Evolutionary conservation across 2,888 invertebrate species (phyloP), one percentile per base, ranked within the genome.

Genomic region (Ophion obscuratus): DNA sequence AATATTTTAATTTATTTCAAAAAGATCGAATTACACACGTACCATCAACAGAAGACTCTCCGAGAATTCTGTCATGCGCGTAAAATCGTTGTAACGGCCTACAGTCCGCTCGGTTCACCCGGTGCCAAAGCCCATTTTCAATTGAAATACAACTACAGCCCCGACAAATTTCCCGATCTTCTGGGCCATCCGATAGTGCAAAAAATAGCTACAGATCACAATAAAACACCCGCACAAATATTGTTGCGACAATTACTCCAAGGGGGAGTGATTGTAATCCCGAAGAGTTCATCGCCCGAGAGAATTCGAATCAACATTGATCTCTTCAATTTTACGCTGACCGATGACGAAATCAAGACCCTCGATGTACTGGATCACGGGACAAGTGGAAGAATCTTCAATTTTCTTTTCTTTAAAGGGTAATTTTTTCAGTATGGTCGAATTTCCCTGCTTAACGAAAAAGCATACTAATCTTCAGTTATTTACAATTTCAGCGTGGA

Each of bases 71-170:
- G 97, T 91, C 94, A 94, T 27, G 94, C 95, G 47, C 94, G 96
- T 84, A 94, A 96, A 73, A 96, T 98, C 75, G 94, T 95, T 0
- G 93, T 97, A 40, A 97, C 96, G 4, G 97, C 96, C 0, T 97
- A 96, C 91, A 96, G 97, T 53, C 97, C 97, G 0, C 93, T 97
- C 17, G 97, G 96, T 14, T 97, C 97, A 85, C 97, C 97, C 5
- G 96, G 96, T 7, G 96, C 97, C 17, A 96, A 96, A 91, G 73
- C 84, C 2, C 93, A 94, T 66, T 93, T 94, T 83, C 90, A 93
- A 89, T 90, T 89, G 5, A 94, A 94, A 84, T 93, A 93, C 85
- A 93, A 94, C 74, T 93, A 91, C 75, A 91, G 83, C 44, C 14
- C 87, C 27, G 91, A 92, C 1, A 87, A 90, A 83, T 93, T 91